phyloP scores from a whole-genome alignment of 2,113 vertebrate species.

The Scytalopus superciliaris region DNA sequence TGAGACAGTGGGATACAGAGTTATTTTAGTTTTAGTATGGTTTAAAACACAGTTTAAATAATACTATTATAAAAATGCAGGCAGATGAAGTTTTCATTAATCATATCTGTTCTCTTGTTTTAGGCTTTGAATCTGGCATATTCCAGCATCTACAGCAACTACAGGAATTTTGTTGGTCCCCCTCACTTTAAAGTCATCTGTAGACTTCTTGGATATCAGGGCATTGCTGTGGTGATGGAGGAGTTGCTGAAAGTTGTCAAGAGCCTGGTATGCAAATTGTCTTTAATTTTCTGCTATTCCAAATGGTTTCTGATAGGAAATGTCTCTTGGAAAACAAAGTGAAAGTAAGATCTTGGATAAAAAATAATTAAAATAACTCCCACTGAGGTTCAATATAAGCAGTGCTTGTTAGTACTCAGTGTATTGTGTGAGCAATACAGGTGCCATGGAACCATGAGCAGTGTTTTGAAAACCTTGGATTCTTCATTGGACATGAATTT shows the following conservation, averaged over 20 bases:
- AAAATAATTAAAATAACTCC: background rate
- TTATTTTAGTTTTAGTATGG: background rate
- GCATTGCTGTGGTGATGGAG: constrained; percentile 90
- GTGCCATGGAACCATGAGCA: background rate
- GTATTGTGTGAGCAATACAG: background rate
- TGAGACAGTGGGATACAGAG: background rate
- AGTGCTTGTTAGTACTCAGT: background rate
- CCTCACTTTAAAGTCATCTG: constrained; percentile 88
- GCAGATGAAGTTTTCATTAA: background rate
- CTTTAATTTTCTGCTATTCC: background rate
- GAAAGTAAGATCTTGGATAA: background rate
- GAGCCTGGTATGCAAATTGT: constrained; percentile 79
- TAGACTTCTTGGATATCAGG: constrained; percentile 87
- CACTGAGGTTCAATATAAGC: background rate
- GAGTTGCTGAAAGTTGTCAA: constrained; percentile 90
- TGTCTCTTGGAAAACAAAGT: background rate
- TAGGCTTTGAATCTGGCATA: constrained; percentile 87
- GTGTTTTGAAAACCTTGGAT: background rate
- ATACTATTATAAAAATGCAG: background rate
- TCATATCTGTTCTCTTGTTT: background rate
- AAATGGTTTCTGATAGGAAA: background rate
- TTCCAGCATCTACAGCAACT: constrained; percentile 86
- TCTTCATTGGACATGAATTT: background rate
- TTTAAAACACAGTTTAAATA: background rate
- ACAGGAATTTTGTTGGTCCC: constrained; percentile 86